These are phyloP conservation scores for Altica lythri DNA, from an alignment of 2,888 invertebrate genomes.

Conservation along the genomic window DNA sequence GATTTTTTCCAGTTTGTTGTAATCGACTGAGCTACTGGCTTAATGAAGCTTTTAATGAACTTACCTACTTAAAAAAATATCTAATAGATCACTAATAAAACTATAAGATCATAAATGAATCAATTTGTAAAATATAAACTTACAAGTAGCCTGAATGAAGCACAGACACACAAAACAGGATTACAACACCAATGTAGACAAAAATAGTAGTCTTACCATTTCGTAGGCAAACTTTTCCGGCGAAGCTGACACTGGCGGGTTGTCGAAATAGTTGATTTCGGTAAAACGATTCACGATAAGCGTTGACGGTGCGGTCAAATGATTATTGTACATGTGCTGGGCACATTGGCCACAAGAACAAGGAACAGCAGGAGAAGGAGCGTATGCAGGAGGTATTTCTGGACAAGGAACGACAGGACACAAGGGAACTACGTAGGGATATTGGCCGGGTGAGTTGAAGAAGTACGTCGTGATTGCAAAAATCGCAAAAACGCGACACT, in stretches of 20 bases:
- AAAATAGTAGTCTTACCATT: slow-evolving; percentile 50
- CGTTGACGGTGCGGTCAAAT: slow-evolving; percentile 47
- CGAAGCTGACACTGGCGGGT: slow-evolving; percentile 46
- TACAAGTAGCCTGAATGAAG: slow-evolving; percentile 15
- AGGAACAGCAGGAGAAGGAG: slow-evolving; percentile 59
- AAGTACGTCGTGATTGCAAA: slow-evolving; percentile 58
- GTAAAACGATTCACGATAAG: slow-evolving; percentile 58
- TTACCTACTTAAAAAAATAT: too few species aligned
- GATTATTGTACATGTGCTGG: slow-evolving; percentile 57
- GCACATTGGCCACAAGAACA: slow-evolving; percentile 65
- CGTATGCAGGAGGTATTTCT: slow-evolving; percentile 52
- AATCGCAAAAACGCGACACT: slow-evolving; percentile 18
- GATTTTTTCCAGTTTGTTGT: too few species aligned
- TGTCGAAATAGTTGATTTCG: slow-evolving; percentile 59
- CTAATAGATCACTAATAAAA: too few species aligned
- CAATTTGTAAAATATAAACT: too few species aligned
- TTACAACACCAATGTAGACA: slow-evolving; percentile 30
- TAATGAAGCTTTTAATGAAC: too few species aligned
- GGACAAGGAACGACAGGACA: slow-evolving; percentile 54
- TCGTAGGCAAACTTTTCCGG: slow-evolving; percentile 55
- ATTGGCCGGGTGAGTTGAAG: slow-evolving; percentile 57
- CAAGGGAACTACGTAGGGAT: slow-evolving; percentile 59
- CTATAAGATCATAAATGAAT: too few species aligned
- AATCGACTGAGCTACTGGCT: too few species aligned
- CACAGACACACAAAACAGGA: slow-evolving; percentile 27